Conservation (phyloP, 2,113 vertebrate genomes). For the Megaceryle torquata region DNA sequence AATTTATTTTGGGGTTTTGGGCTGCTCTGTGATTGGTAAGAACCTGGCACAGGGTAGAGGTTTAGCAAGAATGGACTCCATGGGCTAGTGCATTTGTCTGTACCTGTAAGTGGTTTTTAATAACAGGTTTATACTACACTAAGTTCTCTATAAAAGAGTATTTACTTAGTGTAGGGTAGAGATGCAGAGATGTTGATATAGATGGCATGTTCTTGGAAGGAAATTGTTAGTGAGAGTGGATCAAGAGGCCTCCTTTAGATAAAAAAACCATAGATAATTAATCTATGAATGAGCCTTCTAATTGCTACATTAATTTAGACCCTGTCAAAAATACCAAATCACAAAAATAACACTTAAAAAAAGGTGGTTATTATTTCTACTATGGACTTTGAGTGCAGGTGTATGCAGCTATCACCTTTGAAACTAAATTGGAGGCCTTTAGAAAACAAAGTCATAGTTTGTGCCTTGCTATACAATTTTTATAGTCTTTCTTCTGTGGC, state of each 20-base stretch:
- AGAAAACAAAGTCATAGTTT: not conserved
- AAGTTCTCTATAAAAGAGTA: accelerated
- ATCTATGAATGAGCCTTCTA: not conserved
- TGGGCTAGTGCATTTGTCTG: not conserved
- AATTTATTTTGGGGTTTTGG: not conserved
- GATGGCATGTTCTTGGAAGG: not conserved
- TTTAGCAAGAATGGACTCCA: not conserved
- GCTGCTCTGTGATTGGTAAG: not conserved
- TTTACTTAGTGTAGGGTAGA: not conserved
- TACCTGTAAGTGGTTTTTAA: not conserved
- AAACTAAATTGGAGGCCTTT: not conserved
- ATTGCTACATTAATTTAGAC: not conserved
- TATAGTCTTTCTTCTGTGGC: not conserved
- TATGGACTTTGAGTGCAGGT: not conserved
- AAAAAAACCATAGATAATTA: not conserved
- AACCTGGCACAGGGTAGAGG: not conserved
- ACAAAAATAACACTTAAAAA: not conserved
- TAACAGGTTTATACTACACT: not conserved
- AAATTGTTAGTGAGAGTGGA: not conserved
- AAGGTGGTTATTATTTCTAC: not conserved
- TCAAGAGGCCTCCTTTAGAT: not conserved
- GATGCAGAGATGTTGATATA: not conserved
- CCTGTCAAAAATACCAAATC: not conserved
- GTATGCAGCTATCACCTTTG: not conserved
- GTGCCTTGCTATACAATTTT: not conserved